phyloP scores from a whole-genome alignment of 2,888 invertebrate species.

The Chironomus riparius region DNA sequence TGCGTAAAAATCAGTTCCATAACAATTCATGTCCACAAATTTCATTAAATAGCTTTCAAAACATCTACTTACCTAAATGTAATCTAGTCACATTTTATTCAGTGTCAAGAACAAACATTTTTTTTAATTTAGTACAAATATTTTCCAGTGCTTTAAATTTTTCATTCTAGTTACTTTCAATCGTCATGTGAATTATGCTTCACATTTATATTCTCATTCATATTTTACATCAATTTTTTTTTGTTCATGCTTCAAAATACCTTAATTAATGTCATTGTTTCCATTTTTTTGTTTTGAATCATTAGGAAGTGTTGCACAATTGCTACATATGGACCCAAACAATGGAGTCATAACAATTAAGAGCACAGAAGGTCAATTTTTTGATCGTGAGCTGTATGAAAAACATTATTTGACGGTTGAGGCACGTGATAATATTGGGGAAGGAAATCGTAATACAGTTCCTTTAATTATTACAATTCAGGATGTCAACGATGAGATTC shows the following conservation, averaged over 20 bases:
- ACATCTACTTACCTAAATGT: neutral
- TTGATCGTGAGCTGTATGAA: constrained; percentile 77
- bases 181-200: constrained; percentile 11
- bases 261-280: too few species aligned
- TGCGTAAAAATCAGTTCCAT: too few species aligned
- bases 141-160: too few species aligned
- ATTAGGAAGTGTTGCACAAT: constrained; percentile 16
- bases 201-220: neutral
- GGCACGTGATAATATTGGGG: constrained; percentile 78
- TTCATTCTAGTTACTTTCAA: too few species aligned
- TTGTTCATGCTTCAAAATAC: too few species aligned
- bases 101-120: too few species aligned
- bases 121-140: too few species aligned
- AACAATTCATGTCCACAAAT: neutral
- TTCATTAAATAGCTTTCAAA: constrained; percentile 12
- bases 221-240: too few species aligned
- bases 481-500: constrained; percentile 85
- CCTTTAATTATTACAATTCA: constrained; percentile 73
- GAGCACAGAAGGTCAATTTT: constrained; percentile 60
- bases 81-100: too few species aligned
- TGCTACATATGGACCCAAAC: constrained; percentile 62
- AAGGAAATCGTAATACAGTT: constrained; percentile 75
- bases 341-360: constrained; percentile 81
- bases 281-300: too few species aligned
- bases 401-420: constrained; percentile 81